A percentile compares a stretch with the other conserved stretches of the same genome.
These are phyloP conservation scores for Benthosema pterotum DNA, from an alignment of 2,797 vertebrate genomes.

Conservation along the genomic window DNA sequence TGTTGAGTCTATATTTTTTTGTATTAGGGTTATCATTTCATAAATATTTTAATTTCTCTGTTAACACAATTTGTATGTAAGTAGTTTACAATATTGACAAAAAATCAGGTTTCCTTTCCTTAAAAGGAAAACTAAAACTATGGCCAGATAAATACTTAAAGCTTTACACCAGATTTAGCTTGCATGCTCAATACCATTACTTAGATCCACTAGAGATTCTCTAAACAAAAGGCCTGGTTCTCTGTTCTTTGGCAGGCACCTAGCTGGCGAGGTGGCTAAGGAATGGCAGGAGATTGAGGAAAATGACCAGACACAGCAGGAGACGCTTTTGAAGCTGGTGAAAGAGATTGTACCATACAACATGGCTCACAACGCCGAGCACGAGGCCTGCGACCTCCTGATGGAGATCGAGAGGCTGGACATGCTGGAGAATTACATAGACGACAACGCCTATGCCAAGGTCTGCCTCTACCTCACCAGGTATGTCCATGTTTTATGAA, in stretches of 20 bases:
- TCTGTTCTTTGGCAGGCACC: slow-evolving; percentile 80
- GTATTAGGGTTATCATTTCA: no score
- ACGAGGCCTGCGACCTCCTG: slow-evolving; percentile 96
- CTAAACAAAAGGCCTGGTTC: neutral
- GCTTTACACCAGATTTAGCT: no score
- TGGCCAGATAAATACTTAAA: no score
- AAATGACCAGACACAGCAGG: slow-evolving; percentile 91
- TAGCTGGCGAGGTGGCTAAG: slow-evolving; percentile 96
- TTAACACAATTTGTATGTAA: no score
- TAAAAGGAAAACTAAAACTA: no score
- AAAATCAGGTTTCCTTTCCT: no score
- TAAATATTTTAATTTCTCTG: no score
- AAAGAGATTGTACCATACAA: slow-evolving; percentile 98
- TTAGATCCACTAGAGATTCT: neutral
- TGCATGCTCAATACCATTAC: no score
- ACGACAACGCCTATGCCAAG: slow-evolving; percentile 96
- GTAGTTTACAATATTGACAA: no score
- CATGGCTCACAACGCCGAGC: slow-evolving; percentile 98
- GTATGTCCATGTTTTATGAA: slow-evolving; percentile 63
- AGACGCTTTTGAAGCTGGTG: slow-evolving; percentile 91
- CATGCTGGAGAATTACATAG: slow-evolving; percentile 95
- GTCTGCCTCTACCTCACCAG: slow-evolving; percentile 98
- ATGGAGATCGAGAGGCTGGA: slow-evolving; percentile 98
- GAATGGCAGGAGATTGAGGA: slow-evolving; percentile 99
- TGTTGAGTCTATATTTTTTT: no score